Base-by-base conservation (phyloP, 2,113 vertebrate genomes). In the Paralichthys olivaceus region DNA sequence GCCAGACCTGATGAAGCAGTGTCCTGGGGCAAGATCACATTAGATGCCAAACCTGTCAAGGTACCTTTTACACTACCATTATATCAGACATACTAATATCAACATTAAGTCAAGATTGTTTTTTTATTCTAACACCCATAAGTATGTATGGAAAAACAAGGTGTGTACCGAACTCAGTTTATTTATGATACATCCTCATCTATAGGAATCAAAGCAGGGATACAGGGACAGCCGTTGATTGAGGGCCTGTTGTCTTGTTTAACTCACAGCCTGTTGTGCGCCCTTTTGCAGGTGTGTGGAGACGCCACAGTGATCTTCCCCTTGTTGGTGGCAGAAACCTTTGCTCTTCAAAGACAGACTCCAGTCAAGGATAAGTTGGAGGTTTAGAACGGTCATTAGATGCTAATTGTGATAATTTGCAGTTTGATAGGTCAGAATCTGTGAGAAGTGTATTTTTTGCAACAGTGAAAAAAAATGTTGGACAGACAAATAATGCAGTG, bases 11-110 rank as follows among this genome's bases (percentile, higher is more conserved):
- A 98, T 0, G 97, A 98, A 61, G 97, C 97, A 0, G 93, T 99
- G 2, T 99, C 97, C 26, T 98, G 97, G 97, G 97, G 97, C 34
- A 99, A 99, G 87, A 98, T 98, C 88, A 94, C 93, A 26, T 26
- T 88, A 67, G 96, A 97, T 0, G 96, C 97, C 55, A 95, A 93
- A 84, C 97, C 97, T 0, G 95, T 98, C 1, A 99, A 99, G 95
- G 97, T 96, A 81, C 22, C 15, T 29, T 32, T 40, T 29, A 29
- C 28, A 29, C 28, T 29, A 3, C 5, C 28, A 29, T 5, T n/a
- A n/a, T n/a, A n/a, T 8, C 7, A 34, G 32, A 34, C 32, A 34
- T 8, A 40, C 11, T 3, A 40, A 12, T 40, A 40, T 40, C 11
- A 40, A 12, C 11, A 40, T 29, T 29, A 29, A 29, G 5, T 40